These are phyloP conservation scores for Drosophila aldrichi DNA, from an alignment of 2,888 invertebrate genomes.

Conservation along the genomic window DNA sequence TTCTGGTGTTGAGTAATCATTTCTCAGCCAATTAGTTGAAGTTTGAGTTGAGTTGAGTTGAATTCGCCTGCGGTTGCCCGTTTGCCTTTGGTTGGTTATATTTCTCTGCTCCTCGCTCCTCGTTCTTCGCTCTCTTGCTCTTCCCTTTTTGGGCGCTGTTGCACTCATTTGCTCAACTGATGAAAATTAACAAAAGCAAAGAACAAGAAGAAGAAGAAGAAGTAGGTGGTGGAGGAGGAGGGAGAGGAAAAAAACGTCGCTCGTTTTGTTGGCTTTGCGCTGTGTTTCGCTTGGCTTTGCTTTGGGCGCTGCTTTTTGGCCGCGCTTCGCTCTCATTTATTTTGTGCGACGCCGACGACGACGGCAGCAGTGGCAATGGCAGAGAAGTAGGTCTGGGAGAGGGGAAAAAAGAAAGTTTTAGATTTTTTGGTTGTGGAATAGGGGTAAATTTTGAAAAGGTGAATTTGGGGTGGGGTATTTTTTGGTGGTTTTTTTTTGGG, in stretches of 20 bases:
- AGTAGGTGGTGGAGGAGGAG: background rate
- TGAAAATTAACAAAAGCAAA: slow-evolving; percentile 69
- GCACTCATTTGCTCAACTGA: slow-evolving; percentile 62
- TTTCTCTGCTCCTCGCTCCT: slow-evolving; percentile 1
- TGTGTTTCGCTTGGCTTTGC: slow-evolving; percentile 34
- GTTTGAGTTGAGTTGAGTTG: background rate
- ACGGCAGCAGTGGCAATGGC: background rate
- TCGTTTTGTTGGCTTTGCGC: slow-evolving; percentile 41
- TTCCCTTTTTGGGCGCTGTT: slow-evolving; percentile 5
- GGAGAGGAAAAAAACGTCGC: slow-evolving; percentile 22
- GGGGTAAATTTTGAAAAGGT: no score
- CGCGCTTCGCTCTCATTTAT: slow-evolving; percentile 64
- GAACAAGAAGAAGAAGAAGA: background rate
- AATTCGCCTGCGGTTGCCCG: slow-evolving; percentile 18
- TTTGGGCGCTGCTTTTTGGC: slow-evolving; percentile 46
- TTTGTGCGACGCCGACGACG: slow-evolving; percentile 39
- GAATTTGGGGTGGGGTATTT: no score
- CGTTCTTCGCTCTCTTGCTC: slow-evolving; percentile 1
- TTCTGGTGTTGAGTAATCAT: slow-evolving; percentile 12
- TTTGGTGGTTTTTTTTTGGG: no score
- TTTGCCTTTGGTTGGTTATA: slow-evolving; percentile 2
- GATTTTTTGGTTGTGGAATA: no score
- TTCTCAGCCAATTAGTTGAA: slow-evolving; percentile 13
- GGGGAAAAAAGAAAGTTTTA: no score
- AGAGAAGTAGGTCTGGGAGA: no score